Evolutionary conservation across 2,888 invertebrate genomes (phyloP).

Genomic region (Gymnosoma rotundatum): DNA sequence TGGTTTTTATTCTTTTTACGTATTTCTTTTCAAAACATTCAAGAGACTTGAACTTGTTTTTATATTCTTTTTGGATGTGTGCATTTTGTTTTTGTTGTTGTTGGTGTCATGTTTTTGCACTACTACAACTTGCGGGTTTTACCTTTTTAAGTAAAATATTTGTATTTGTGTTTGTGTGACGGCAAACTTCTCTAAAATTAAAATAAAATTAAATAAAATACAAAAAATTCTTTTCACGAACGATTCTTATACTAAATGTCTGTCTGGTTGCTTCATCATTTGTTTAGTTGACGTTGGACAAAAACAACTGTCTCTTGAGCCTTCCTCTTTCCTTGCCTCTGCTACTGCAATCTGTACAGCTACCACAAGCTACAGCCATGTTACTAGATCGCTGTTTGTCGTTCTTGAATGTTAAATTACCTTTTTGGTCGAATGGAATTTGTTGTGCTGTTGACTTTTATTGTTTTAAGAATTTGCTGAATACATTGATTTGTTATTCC

Average conservation of each 20-base stretch:
- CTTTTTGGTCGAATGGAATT: constrained; percentile 39
- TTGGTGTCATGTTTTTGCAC: constrained; percentile 29
- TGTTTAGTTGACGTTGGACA: constrained; percentile 52
- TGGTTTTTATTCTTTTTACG: constrained; percentile 21
- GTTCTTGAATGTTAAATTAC: constrained; percentile 65
- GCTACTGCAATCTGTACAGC: not conserved
- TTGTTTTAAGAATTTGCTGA: not conserved
- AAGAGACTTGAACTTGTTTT: constrained; percentile 63
- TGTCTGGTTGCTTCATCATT: constrained; percentile 33
- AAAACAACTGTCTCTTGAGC: constrained; percentile 36
- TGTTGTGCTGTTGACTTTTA: not conserved
- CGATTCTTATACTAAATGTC: constrained; percentile 12
- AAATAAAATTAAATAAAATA: constrained; percentile 9
- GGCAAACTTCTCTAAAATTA: constrained; percentile 51
- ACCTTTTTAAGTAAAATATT: constrained; percentile 51
- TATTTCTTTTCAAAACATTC: constrained; percentile 55
- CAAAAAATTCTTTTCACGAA: constrained; percentile 35
- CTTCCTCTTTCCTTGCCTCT: constrained; percentile 12
- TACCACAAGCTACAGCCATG: not conserved
- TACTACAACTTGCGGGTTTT: constrained; percentile 66
- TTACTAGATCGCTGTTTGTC: constrained; percentile 7
- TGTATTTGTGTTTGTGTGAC: constrained; percentile 1
- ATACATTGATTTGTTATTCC: constrained; percentile 61
- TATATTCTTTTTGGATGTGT: constrained; percentile 7
- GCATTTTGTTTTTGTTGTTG: constrained; percentile 3